Conservation (phyloP, 1,140 invertebrate species). For the Neoseiulus cucumeris region DNA sequence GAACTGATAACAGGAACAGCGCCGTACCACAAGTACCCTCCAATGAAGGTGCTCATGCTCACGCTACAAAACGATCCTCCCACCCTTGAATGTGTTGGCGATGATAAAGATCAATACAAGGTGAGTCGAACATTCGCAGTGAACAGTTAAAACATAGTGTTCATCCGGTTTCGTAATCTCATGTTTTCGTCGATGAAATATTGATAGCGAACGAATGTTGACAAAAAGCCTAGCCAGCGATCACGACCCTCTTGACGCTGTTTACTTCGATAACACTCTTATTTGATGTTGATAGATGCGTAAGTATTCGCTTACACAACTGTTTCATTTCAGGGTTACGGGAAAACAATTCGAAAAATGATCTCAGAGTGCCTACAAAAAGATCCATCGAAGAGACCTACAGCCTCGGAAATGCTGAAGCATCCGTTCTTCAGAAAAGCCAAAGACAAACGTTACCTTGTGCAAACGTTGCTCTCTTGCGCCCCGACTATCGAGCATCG, state of each 20-base stretch:
- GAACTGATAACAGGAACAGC: conserved; percentile 37
- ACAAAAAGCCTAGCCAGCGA: too few species aligned
- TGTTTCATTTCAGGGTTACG: conserved; percentile 40
- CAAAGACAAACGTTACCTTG: conserved; percentile 85
- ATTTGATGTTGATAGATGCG: not conserved
- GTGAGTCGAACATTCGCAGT: conserved; percentile 22
- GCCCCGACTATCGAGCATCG: conserved; percentile 67
- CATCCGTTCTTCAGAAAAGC: conserved; percentile 98
- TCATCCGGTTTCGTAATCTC: too few species aligned
- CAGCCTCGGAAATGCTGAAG: conserved; percentile 89
- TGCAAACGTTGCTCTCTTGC: conserved; percentile 65
- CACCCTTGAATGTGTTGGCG: conserved; percentile 76
- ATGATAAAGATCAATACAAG: conserved; percentile 95
- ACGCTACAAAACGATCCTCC: conserved; percentile 88
- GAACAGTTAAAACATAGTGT: too few species aligned
- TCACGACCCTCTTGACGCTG: not conserved
- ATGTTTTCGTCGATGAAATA: too few species aligned
- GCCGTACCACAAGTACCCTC: conserved; percentile 38
- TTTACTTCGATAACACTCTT: not conserved
- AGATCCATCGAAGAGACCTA: conserved; percentile 77
- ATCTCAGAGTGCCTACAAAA: conserved; percentile 85
- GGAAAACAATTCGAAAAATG: conserved; percentile 90
- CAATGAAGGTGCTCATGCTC: conserved; percentile 32
- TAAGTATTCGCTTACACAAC: too few species aligned
- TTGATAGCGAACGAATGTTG: too few species aligned